Evolutionary conservation across 2,888 invertebrate species (phyloP).

Genomic region (Tiphia femorata): DNA sequence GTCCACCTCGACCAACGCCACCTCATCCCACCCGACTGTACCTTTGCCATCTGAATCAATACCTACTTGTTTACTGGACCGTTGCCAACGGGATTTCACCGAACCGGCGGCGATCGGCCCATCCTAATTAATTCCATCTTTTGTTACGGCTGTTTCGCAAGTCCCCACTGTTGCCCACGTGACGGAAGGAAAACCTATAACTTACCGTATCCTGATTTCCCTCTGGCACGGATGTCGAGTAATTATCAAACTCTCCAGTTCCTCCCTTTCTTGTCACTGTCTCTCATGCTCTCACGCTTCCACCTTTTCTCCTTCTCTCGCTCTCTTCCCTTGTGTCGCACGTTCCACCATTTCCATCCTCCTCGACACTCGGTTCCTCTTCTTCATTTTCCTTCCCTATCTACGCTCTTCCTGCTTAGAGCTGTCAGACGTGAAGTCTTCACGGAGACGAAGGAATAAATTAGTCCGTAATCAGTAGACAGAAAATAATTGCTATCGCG

Average conservation of each 20-base stretch:
- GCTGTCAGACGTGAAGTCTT: no score
- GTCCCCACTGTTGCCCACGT: slow-evolving; percentile 35
- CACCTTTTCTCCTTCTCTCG: not conserved
- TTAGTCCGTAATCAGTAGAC: not conserved
- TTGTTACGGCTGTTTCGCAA: slow-evolving; percentile 50
- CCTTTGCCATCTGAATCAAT: slow-evolving; percentile 61
- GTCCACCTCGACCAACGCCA: slow-evolving; percentile 1
- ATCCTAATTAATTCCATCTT: slow-evolving; percentile 62
- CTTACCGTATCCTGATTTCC: slow-evolving; percentile 25
- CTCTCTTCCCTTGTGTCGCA: not conserved
- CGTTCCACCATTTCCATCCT: not conserved
- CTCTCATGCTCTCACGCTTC: not conserved
- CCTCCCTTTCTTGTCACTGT: slow-evolving; percentile 2
- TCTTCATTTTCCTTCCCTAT: not conserved
- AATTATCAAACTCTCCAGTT: slow-evolving; percentile 32
- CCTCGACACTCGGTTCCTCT: no score
- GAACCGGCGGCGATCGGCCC: slow-evolving; percentile 49
- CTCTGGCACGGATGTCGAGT: slow-evolving; percentile 30
- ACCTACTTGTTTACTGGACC: slow-evolving; percentile 64
- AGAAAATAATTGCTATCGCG: no score
- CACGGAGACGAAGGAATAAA: not conserved
- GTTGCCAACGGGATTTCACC: slow-evolving; percentile 59
- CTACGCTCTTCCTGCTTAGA: no score
- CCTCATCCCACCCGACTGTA: slow-evolving; percentile 18
- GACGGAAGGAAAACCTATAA: slow-evolving; percentile 27